These are phyloP conservation scores for Eupithecia exiguata DNA, from an alignment of 2,888 invertebrate genomes.

Conservation along the genomic window DNA sequence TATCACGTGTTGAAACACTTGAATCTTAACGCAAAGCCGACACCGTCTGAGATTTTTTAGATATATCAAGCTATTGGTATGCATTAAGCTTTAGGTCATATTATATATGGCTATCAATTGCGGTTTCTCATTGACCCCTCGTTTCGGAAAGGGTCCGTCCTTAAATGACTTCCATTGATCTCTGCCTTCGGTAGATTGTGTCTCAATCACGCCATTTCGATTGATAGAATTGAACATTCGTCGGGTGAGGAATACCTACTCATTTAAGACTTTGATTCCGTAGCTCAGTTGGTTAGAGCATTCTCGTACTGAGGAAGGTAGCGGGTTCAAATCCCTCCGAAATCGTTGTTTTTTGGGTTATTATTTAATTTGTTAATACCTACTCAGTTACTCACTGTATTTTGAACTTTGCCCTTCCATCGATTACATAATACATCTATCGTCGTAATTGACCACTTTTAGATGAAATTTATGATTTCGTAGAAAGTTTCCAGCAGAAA, in stretches of 20 bases:
- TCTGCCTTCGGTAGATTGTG: conserved; percentile 50
- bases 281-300: too few relatives aligned
- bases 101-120: conserved; percentile 50
- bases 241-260: not conserved
- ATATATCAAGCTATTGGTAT: conserved; percentile 29
- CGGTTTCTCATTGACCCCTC: conserved; percentile 54
- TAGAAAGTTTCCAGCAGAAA: conserved; percentile 60
- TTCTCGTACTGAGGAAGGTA: too few relatives aligned
- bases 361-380: too few relatives aligned
- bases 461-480: conserved; percentile 36
- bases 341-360: too few relatives aligned
- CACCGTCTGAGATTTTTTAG: conserved; percentile 3
- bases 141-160: conserved; percentile 53
- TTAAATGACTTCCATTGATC: conserved; percentile 52
- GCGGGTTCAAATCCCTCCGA: too few relatives aligned
- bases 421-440: not conserved
- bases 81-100: conserved; percentile 47
- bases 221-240: conserved; percentile 36
- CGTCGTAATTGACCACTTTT: not conserved
- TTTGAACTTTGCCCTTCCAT: not conserved
- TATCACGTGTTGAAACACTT: conserved; percentile 15
- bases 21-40: conserved; percentile 15
- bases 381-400: too few relatives aligned
- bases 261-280: too few relatives aligned
- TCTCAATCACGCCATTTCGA: conserved; percentile 48